Conservation (phyloP, 2,113 vertebrate genomes). For the Lepus europaeus region DNA sequence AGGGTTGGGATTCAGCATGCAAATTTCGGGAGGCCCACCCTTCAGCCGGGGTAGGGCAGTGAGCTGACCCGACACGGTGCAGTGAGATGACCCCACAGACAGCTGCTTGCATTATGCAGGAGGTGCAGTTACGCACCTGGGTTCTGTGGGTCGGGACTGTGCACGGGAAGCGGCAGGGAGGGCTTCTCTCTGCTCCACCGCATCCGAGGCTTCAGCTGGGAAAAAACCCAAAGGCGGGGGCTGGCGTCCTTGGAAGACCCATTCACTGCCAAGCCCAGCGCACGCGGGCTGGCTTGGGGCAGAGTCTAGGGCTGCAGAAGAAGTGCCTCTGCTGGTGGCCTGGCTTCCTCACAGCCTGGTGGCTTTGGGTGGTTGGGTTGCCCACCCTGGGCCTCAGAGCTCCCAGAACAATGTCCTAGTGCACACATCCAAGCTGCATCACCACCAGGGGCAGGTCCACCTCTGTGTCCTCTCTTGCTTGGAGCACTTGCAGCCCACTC, state of each 20-base stretch:
- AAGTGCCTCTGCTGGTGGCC: neutral
- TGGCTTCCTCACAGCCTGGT: neutral
- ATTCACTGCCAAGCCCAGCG: neutral
- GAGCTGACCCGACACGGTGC: neutral
- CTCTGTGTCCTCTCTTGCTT: neutral
- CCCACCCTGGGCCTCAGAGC: neutral
- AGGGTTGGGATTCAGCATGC: neutral
- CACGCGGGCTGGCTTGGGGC: neutral
- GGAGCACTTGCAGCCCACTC: neutral
- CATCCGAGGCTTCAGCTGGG: neutral
- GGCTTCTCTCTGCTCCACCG: neutral
- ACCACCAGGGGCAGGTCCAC: neutral
- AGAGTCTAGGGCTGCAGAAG: accelerated
- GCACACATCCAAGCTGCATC: accelerated
- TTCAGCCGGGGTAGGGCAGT: neutral
- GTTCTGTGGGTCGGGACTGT: constrained; percentile 11
- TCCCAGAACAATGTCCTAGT: neutral
- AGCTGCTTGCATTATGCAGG: neutral
- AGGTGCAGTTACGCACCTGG: neutral
- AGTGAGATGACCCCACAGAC: neutral
- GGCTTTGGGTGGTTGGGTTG: neutral
- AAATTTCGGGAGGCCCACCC: neutral
- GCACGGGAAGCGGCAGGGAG: neutral
- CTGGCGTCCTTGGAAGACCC: neutral
- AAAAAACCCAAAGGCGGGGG: neutral